phyloP scores from a whole-genome alignment of 2,797 vertebrate species.

The Leucoraja ocellata region DNA sequence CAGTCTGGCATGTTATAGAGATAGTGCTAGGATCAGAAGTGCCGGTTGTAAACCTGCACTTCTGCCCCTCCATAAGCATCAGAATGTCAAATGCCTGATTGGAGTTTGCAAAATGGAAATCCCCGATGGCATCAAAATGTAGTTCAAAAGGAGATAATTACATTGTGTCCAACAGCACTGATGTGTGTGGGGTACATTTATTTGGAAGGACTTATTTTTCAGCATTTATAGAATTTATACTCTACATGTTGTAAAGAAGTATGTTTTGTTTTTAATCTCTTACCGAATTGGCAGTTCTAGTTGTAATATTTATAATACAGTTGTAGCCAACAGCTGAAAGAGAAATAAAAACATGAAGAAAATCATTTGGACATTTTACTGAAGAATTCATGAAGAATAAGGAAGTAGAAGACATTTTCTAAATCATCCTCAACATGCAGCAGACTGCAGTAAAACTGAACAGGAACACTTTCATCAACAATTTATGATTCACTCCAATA shows the following conservation, averaged over 20 bases:
- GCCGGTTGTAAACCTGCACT: too few species aligned
- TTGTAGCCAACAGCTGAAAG: conserved; percentile 90
- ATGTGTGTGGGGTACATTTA: neutral
- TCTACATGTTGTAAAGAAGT: neutral
- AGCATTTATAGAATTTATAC: neutral
- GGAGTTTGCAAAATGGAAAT: neutral
- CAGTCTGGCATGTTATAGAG: too few species aligned
- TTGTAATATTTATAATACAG: conserved; percentile 92
- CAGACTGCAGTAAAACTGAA: neutral
- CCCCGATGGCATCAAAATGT: neutral
- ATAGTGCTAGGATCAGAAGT: too few species aligned
- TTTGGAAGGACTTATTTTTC: neutral
- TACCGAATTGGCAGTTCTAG: conserved; percentile 92
- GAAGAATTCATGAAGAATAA: neutral
- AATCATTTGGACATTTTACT: conserved; percentile 35
- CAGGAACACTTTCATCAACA: neutral
- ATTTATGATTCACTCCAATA: neutral
- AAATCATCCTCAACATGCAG: neutral
- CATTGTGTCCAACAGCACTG: neutral
- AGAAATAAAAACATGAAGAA: conserved; percentile 43
- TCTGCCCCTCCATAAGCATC: neutral
- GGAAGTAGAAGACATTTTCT: neutral
- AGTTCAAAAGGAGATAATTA: neutral
- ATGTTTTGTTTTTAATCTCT: conserved; percentile 51
- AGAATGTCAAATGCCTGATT: neutral